Evolutionary conservation across 2,113 vertebrate species (phyloP).

Genomic region (Pleuronectes platessa): DNA sequence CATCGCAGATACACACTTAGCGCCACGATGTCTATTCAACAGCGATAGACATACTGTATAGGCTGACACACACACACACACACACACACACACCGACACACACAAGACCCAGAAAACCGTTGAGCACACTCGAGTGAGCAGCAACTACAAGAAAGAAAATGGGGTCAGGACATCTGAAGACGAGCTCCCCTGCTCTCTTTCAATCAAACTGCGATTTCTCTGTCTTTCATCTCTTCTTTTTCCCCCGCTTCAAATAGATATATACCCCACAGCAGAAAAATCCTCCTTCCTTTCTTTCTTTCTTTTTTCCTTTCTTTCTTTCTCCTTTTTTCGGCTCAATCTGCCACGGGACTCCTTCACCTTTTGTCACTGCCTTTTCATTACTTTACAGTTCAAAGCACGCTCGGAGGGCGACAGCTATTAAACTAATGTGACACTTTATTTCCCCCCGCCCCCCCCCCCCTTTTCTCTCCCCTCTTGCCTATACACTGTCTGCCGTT

Average conservation of each 20-base stretch:
- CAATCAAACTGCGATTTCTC: conserved; percentile 38
- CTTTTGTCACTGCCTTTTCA: conserved; percentile 5
- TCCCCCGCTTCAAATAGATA: conserved; percentile 17
- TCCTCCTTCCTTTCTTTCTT: background rate
- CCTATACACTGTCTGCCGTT: background rate
- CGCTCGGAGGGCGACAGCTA: conserved; percentile 4
- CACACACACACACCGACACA: conserved; percentile 5
- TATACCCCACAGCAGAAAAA: conserved; percentile 8
- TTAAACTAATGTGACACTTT: conserved; percentile 36
- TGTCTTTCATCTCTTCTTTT: conserved; percentile 30
- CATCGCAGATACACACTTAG: conserved; percentile 4
- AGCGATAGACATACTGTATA: conserved; percentile 21
- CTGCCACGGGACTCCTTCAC: background rate
- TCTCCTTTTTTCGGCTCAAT: background rate
- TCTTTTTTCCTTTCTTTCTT: background rate
- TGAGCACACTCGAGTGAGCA: conserved; percentile 54
- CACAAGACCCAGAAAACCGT: conserved; percentile 29
- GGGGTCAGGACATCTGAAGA: conserved; percentile 60
- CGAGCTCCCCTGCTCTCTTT: conserved; percentile 49
- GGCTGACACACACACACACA: conserved; percentile 6
- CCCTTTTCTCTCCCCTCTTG: background rate
- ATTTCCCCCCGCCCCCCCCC: background rate
- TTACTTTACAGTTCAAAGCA: conserved; percentile 16
- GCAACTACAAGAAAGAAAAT: conserved; percentile 49
- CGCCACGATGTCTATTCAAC: conserved; percentile 26